A percentile compares a stretch with the other conserved stretches of the same genome.
These are phyloP conservation scores for Eulemur albifrons DNA, from an alignment of 2,797 vertebrate species.

Conservation along the genomic window DNA sequence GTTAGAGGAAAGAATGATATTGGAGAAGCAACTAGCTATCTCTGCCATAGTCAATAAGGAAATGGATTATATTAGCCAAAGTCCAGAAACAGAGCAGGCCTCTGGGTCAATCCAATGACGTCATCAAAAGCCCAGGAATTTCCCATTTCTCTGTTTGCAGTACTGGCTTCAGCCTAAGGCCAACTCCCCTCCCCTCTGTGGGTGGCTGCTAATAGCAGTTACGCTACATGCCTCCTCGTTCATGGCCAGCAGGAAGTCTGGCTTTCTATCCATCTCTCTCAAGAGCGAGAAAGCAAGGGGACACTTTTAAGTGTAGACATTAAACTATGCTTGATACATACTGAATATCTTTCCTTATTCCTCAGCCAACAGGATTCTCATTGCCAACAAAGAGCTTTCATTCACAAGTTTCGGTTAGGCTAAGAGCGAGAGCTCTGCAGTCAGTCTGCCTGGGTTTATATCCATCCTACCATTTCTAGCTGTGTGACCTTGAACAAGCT, in stretches of 20 bases:
- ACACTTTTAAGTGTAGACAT: constrained; percentile 16
- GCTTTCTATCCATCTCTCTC: neutral
- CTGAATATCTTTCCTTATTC: neutral
- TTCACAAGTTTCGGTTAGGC: neutral
- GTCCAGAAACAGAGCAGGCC: neutral
- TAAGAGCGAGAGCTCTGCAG: neutral
- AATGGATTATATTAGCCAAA: neutral
- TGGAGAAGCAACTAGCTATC: neutral
- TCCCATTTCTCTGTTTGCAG: neutral
- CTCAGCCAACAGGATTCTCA: constrained; percentile 20
- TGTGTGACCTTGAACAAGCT: neutral
- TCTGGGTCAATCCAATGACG: neutral
- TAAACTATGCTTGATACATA: neutral
- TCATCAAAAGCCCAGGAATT: neutral
- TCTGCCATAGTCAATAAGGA: constrained; percentile 16
- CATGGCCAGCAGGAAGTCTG: neutral
- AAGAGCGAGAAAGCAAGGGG: constrained; percentile 17
- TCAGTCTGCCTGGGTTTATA: neutral
- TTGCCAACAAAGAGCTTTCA: constrained; percentile 38
- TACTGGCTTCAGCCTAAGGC: neutral
- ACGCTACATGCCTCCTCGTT: neutral
- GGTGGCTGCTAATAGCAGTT: neutral
- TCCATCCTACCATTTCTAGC: neutral
- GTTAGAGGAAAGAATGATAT: constrained; percentile 2
- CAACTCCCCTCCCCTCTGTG: neutral